Conservation (phyloP, 2,888 invertebrate genomes). For the Bellardia bayeri region DNA sequence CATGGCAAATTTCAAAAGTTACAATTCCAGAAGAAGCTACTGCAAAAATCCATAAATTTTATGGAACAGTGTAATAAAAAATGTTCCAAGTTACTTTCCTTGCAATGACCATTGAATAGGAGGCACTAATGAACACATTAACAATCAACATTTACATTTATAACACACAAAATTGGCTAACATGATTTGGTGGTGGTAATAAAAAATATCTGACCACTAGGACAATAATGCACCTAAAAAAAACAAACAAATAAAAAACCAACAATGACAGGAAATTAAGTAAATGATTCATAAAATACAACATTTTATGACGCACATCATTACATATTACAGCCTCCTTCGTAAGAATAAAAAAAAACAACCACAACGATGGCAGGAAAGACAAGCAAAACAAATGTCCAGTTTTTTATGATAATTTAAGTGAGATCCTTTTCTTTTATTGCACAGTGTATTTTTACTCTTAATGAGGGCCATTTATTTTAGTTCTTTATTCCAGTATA, state of each 20-base stretch:
- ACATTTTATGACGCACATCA: conserved; percentile 51
- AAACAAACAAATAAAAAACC: not conserved
- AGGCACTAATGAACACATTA: conserved; percentile 64
- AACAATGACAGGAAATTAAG: conserved; percentile 45
- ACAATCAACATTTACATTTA: conserved; percentile 53
- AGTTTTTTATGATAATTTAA: conserved; percentile 61
- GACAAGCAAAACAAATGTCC: conserved; percentile 9
- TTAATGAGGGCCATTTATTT: conserved; percentile 48
- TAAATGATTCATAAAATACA: conserved; percentile 63
- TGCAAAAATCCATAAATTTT: too few species aligned
- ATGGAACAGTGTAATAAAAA: not conserved
- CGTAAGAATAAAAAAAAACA: conserved; percentile 13
- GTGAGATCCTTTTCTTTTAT: conserved; percentile 14
- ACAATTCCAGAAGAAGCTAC: too few species aligned
- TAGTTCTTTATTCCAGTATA: not conserved
- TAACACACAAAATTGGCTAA: conserved; percentile 7
- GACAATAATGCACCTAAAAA: conserved; percentile 27
- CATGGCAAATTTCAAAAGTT: too few species aligned
- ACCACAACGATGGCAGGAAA: conserved; percentile 21
- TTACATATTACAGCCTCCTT: conserved; percentile 47
- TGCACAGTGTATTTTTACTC: conserved; percentile 2
- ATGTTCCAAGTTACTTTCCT: not conserved
- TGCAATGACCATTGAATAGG: conserved; percentile 21
- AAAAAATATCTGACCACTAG: conserved; percentile 16
- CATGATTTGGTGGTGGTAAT: conserved; percentile 10